A percentile compares a stretch with the other conserved stretches of the same genome.
These are phyloP conservation scores for Leptodactylus fuscus DNA, from an alignment of 2,113 vertebrate genomes.

Conservation along the genomic window DNA sequence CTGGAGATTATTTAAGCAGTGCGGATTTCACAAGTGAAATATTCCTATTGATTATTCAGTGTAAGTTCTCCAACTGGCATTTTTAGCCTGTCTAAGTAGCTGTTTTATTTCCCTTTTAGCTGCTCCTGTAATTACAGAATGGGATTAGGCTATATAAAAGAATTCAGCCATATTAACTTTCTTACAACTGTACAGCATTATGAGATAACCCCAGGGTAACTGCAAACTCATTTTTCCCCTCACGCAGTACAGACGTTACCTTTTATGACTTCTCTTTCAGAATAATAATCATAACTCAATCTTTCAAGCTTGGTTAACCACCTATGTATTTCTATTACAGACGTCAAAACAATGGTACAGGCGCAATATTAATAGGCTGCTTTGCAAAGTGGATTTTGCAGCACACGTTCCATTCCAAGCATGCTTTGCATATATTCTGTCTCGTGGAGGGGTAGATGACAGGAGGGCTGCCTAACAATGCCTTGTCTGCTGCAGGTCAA, in stretches of 20 bases:
- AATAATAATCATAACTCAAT: constrained; percentile 62
- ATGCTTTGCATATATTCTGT: constrained; percentile 5
- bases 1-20: background rate
- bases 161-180: constrained; percentile 59
- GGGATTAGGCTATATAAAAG: constrained; percentile 56
- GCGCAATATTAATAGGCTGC: constrained; percentile 55
- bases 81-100: constrained; percentile 47
- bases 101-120: constrained; percentile 51
- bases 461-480: background rate
- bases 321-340: constrained; percentile 59
- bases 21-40: constrained; percentile 32
- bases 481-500: background rate
- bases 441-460: background rate
- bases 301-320: constrained; percentile 60
- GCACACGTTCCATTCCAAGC: background rate
- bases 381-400: constrained; percentile 51
- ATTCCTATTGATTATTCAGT: constrained; percentile 39
- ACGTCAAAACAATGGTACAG: constrained; percentile 56
- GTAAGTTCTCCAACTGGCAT: constrained; percentile 41
- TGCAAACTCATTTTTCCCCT: constrained; percentile 55
- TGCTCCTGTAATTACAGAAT: constrained; percentile 55
- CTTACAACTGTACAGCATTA: constrained; percentile 57
- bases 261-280: constrained; percentile 58
- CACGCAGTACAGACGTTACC: constrained; percentile 55
- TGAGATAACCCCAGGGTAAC: constrained; percentile 58